Conservation (phyloP, 1,140 invertebrate genomes). For the Anoplolepis gracilipes region DNA sequence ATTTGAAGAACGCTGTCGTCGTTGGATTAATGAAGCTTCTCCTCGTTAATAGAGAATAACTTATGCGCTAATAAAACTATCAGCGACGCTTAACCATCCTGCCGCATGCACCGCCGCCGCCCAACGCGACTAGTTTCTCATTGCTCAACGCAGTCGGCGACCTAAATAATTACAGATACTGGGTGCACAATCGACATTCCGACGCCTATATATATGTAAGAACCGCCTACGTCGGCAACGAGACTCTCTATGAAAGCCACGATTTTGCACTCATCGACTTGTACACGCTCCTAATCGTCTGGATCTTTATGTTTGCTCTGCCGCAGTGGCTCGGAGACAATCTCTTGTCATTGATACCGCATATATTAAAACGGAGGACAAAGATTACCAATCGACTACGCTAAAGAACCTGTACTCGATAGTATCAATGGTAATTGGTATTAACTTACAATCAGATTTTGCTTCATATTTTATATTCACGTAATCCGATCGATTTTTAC, state of each 20-base stretch:
- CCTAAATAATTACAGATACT: slow-evolving; percentile 73
- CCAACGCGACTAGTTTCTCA: slow-evolving; percentile 38
- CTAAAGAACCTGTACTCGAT: not conserved
- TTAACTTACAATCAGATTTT: no score
- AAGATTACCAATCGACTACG: not conserved
- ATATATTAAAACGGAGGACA: slow-evolving; percentile 55
- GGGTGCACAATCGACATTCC: slow-evolving; percentile 64
- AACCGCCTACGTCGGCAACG: slow-evolving; percentile 67
- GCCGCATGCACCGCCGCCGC: not conserved
- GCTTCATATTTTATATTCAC: no score
- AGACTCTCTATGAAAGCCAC: slow-evolving; percentile 35
- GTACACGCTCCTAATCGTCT: slow-evolving; percentile 43
- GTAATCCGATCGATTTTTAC: no score
- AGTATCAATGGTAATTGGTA: not conserved
- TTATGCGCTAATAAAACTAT: slow-evolving; percentile 32
- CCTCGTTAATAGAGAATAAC: slow-evolving; percentile 40
- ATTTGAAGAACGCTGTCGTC: slow-evolving; percentile 2
- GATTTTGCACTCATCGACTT: slow-evolving; percentile 66
- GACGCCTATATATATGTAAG: slow-evolving; percentile 66
- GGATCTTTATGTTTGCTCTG: slow-evolving; percentile 17
- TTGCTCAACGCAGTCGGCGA: slow-evolving; percentile 66
- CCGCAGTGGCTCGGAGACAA: slow-evolving; percentile 17
- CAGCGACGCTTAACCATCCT: not conserved
- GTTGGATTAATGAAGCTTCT: slow-evolving; percentile 24
- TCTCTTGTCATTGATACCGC: slow-evolving; percentile 14